These are phyloP conservation scores for Mycteria americana DNA, from an alignment of 2,797 vertebrate genomes.

Conservation along the genomic window DNA sequence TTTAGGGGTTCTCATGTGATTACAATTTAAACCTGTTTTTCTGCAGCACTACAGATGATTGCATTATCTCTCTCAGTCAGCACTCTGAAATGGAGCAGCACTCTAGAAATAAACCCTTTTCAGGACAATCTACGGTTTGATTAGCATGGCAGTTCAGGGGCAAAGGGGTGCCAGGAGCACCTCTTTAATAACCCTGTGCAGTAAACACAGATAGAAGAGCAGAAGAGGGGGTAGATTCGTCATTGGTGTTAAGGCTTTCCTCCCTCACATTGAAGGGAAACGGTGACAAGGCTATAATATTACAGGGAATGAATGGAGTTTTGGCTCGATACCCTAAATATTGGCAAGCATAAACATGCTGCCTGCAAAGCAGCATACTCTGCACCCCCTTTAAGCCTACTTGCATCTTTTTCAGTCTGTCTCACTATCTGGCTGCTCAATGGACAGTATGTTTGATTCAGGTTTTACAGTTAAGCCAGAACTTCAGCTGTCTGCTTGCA, in stretches of 20 bases:
- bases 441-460: neutral
- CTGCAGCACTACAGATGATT: neutral
- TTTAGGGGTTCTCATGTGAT: neutral
- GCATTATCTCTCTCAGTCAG: neutral
- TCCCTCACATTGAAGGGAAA: neutral
- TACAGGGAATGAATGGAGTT: neutral
- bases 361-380: neutral
- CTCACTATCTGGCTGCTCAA: neutral
- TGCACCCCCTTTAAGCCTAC: neutral
- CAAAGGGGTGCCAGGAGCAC: neutral
- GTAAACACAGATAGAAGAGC: neutral
- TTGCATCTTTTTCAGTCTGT: neutral
- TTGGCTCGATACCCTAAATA: neutral
- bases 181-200: neutral
- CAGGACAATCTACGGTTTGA: neutral
- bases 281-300: neutral
- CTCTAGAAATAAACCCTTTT: neutral
- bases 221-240: neutral
- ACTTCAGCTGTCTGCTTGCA: neutral
- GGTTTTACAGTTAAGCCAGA: neutral
- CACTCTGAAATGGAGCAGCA: neutral
- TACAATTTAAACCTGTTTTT: constrained; percentile 11
- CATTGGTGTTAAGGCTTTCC: neutral
- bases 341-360: neutral
- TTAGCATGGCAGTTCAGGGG: neutral